Conservation (phyloP, 30 jellyfish, hydroid and myxozoan genomes). For the Haliclystus octoradiatus region DNA sequence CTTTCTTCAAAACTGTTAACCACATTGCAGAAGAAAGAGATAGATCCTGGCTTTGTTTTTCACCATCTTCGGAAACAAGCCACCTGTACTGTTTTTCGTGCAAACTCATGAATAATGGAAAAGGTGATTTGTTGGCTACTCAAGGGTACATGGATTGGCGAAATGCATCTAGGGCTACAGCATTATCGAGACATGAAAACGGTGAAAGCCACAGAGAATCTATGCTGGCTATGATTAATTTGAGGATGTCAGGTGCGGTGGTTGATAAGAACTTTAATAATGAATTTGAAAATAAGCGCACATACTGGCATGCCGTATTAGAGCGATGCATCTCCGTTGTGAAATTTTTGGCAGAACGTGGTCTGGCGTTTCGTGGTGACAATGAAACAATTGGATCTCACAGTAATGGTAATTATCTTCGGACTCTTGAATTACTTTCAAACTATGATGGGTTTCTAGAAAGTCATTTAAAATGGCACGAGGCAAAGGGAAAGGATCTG, state of each 20-base stretch:
- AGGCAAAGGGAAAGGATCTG: not conserved
- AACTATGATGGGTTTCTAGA: not conserved
- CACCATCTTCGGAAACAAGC: not conserved
- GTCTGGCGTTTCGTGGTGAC: conserved; percentile 1
- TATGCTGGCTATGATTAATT: too few species aligned
- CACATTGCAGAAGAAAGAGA: not conserved
- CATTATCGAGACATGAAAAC: too few species aligned
- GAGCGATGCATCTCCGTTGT: conserved; percentile 1
- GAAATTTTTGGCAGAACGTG: not conserved
- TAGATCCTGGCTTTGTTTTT: not conserved
- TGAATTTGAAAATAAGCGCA: not conserved
- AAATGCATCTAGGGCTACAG: too few species aligned
- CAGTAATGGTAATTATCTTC: not conserved
- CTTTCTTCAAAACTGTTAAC: not conserved
- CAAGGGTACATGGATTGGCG: not conserved
- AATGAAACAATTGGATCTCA: conserved; percentile 4
- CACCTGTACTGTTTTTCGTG: not conserved
- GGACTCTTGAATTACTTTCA: conserved; percentile 1
- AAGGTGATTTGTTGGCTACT: not conserved
- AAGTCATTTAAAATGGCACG: not conserved
- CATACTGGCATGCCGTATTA: not conserved
- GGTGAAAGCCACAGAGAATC: too few species aligned
- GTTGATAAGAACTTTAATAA: not conserved
- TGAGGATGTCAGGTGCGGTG: too few species aligned
- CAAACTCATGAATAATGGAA: not conserved